phyloP scores from a whole-genome alignment of 30 jellyfish, hydroid and myxozoan genomes.

The Turritopsis rubra region DNA sequence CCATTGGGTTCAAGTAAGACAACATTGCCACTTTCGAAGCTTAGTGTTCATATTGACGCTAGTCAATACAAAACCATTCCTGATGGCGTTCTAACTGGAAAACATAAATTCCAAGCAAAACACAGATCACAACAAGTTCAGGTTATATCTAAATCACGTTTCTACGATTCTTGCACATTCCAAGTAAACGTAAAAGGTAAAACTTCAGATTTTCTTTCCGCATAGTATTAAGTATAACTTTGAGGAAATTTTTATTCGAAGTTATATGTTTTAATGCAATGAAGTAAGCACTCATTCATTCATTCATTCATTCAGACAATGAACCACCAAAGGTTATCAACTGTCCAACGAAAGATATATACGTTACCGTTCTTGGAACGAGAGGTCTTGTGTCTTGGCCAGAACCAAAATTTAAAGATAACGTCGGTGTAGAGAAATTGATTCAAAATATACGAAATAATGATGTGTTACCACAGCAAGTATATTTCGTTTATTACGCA shows the following conservation, averaged over 20 bases:
- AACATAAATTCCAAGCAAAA: slow-evolving; percentile 11
- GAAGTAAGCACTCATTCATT: too few relatives aligned
- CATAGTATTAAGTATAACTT: slow-evolving; percentile 38
- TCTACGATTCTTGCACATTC: slow-evolving; percentile 14
- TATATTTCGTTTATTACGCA: slow-evolving; percentile 40
- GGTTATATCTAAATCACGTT: neutral
- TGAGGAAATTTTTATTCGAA: too few relatives aligned
- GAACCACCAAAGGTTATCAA: slow-evolving; percentile 54
- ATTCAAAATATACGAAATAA: slow-evolving; percentile 24
- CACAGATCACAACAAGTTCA: slow-evolving; percentile 3
- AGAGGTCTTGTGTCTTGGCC: slow-evolving; percentile 60
- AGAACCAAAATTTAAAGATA: slow-evolving; percentile 75
- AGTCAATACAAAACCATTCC: slow-evolving; percentile 3
- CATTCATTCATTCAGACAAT: slow-evolving; percentile 33
- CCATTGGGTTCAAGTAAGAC: slow-evolving; percentile 40
- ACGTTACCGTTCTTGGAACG: slow-evolving; percentile 36
- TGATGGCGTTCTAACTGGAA: slow-evolving; percentile 31
- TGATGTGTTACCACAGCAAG: slow-evolving; percentile 29
- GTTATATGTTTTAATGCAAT: too few relatives aligned
- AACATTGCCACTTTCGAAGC: slow-evolving; percentile 26
- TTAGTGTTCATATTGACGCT: neutral
- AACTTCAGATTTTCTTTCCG: slow-evolving; percentile 30
- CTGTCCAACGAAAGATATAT: slow-evolving; percentile 52
- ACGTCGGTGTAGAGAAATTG: slow-evolving; percentile 48
- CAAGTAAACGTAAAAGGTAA: slow-evolving; percentile 30